phyloP scores from a whole-genome alignment of 1,140 invertebrate genomes.

The Cotesia glomerata region DNA sequence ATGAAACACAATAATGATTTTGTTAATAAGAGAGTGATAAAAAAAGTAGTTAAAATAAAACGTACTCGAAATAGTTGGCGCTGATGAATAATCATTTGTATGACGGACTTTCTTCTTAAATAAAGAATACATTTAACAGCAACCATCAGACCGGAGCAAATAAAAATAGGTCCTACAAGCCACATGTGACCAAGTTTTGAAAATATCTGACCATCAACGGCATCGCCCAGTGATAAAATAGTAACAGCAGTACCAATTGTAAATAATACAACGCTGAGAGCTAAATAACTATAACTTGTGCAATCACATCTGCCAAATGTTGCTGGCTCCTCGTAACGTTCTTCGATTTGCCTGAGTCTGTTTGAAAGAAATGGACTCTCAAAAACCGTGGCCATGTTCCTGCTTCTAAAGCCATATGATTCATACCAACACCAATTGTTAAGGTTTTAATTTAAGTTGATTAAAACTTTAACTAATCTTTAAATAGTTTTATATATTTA shows the following conservation, averaged over 20 bases:
- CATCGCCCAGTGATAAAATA: conserved; percentile 68
- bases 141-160: conserved; percentile 73
- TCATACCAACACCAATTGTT: conserved; percentile 14
- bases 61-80: conserved; percentile 69
- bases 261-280: conserved; percentile 69
- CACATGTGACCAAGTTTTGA: conserved; percentile 72
- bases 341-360: conserved; percentile 66
- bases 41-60: conserved; percentile 21
- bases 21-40: conserved; percentile 6
- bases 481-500: too few relatives aligned
- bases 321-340: conserved; percentile 66
- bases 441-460: too few relatives aligned
- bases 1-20: not conserved
- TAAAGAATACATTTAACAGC: conserved; percentile 73
- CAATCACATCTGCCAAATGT: conserved; percentile 71
- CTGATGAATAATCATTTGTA: conserved; percentile 71
- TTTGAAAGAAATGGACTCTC: conserved; percentile 68
- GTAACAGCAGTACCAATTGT: conserved; percentile 71
- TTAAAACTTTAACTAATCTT: too few relatives aligned
- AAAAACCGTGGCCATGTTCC: conserved; percentile 67
- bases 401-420: conserved; percentile 34
- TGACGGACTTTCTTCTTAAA: conserved; percentile 70
- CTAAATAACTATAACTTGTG: conserved; percentile 72
- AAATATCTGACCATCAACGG: conserved; percentile 66
- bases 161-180: conserved; percentile 73